Base-by-base conservation (phyloP, 2,797 vertebrate species). In the Arctocebus calabarensis region DNA sequence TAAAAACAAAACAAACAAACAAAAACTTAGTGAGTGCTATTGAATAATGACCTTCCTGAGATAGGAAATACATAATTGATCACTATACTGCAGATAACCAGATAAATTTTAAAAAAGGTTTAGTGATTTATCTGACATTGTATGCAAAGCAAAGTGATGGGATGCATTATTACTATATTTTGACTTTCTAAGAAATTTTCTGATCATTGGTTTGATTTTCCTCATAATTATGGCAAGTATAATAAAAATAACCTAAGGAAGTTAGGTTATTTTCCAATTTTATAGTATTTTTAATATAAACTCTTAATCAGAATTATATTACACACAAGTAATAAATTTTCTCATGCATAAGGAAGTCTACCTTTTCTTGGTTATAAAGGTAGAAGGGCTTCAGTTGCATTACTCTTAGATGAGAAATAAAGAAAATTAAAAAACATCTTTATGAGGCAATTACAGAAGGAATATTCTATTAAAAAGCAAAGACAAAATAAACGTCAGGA, bases 211-310 rank as follows among this genome's bases (percentile, higher is more conserved):
- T 70, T 23, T 85, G 48, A 75, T 81, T 84, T 96, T 91, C 11
- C 77, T 90, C 6, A 73, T 88, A 5, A 61, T 88, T 73, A 62
- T 94, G 59, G 78, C 73, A 77, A 71, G 57, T 55, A 64, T 14
- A 93, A 64, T 61, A 88, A 95, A 81, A 84, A 73, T 71, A 6
- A 55, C 32, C 40, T 40, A 62, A 23, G 23, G 9, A 37, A 10
- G 6, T 89, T 92, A 77, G 45, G 77, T 61, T 88, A 34, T 40
- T 82, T 84, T 68, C 43, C 52, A 66, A 27, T 85, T 62, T 84
- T 79, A 57, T 27, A 92, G 66, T 13, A 77, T 68, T 94, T 94
- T 93, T 78, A 77, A 81, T 14, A 78, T 77, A 62, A 91, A 70
- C 23, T 92, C 37, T 86, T 62, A 52, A 71, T 88, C n/a, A 78